phyloP scores from a whole-genome alignment of 2,888 invertebrate genomes.

The Netelia virgata region DNA sequence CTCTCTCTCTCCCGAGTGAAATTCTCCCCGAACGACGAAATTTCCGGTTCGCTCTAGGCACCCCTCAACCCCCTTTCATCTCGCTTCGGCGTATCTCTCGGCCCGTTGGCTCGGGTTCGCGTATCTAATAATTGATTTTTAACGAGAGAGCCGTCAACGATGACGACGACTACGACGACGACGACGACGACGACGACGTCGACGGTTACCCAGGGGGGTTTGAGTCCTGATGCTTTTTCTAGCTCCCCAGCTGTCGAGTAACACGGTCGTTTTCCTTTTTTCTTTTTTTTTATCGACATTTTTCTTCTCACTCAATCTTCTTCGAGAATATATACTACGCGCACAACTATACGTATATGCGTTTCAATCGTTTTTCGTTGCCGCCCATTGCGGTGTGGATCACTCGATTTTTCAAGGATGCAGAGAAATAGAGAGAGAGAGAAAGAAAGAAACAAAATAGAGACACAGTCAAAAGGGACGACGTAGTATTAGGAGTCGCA shows the following conservation, averaged over 20 bases:
- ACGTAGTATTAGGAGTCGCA: conserved; percentile 6
- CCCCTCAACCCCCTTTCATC: conserved; percentile 19
- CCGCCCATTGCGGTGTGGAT: conserved; percentile 6
- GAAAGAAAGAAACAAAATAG: background rate
- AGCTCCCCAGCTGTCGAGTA: conserved; percentile 36
- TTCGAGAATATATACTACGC: conserved; percentile 1
- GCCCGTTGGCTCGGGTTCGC: conserved; percentile 47
- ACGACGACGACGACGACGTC: conserved; percentile 3
- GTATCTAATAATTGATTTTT: conserved; percentile 71
- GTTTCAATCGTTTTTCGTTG: conserved; percentile 9
- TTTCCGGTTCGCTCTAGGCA: conserved; percentile 63
- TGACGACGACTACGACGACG: conserved; percentile 12
- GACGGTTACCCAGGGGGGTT: conserved; percentile 17
- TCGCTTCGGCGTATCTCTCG: conserved; percentile 14
- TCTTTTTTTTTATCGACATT: conserved; percentile 52
- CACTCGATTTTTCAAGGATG: background rate
- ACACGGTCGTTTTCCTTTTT: conserved; percentile 28
- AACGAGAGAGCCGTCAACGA: conserved; percentile 62
- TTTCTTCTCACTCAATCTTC: conserved; percentile 45
- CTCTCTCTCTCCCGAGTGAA: conserved; percentile 33
- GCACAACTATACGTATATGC: background rate
- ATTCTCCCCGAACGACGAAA: conserved; percentile 61
- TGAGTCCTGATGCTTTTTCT: conserved; percentile 51
- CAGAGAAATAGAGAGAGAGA: background rate
- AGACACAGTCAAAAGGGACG: background rate